These are phyloP conservation scores for Palythoa grandiflora DNA, from an alignment of 92 coral and sea anemone species.

Conservation along the genomic window DNA sequence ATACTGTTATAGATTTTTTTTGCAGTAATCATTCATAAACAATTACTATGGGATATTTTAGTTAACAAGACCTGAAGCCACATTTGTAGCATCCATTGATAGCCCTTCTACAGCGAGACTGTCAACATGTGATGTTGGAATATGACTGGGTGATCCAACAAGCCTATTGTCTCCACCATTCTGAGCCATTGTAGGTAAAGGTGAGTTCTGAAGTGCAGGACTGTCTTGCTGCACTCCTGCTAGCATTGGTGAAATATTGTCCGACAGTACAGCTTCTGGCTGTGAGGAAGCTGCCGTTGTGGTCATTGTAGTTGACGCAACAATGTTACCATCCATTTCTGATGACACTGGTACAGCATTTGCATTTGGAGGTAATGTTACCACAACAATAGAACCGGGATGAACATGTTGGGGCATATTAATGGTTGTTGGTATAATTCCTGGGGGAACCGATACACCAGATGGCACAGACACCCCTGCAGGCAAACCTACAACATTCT, in stretches of 20 bases:
- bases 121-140: slow-evolving; percentile 54
- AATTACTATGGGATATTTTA: not conserved
- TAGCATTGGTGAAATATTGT: slow-evolving; percentile 74
- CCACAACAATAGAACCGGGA: slow-evolving; percentile 70
- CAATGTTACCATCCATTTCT: slow-evolving; percentile 64
- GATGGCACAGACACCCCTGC: slow-evolving; percentile 75
- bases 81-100: slow-evolving; percentile 23
- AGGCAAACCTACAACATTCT: slow-evolving; percentile 64
- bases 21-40: not conserved
- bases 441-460: slow-evolving; percentile 39
- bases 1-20: not conserved
- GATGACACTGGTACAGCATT: slow-evolving; percentile 79
- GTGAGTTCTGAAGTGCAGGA: slow-evolving; percentile 81
- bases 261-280: slow-evolving; percentile 62
- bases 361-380: slow-evolving; percentile 84
- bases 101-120: slow-evolving; percentile 36
- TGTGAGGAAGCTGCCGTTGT: slow-evolving; percentile 69
- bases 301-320: slow-evolving; percentile 65
- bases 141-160: slow-evolving; percentile 69
- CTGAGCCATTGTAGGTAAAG: slow-evolving; percentile 89
- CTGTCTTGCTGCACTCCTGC: slow-evolving; percentile 77
- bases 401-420: slow-evolving; percentile 70
- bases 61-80: slow-evolving; percentile 38
- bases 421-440: slow-evolving; percentile 66
- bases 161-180: slow-evolving; percentile 78